phyloP scores from a whole-genome alignment of 2,888 invertebrate genomes.

The Pyrrhosoma nymphula region DNA sequence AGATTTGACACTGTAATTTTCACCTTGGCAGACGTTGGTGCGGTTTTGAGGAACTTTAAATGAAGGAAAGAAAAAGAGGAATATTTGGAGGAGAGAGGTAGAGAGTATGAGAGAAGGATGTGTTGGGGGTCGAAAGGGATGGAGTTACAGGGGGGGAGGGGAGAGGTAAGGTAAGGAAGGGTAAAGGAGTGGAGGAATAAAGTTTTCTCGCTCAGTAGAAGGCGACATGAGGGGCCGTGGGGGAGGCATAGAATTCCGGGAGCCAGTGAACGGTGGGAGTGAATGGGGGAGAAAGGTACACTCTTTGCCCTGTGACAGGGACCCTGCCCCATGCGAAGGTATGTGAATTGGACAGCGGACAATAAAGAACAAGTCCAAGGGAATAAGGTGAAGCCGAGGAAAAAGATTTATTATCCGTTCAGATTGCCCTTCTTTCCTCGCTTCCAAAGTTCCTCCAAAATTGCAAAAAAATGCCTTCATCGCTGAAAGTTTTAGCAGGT shows the following conservation, averaged over 20 bases:
- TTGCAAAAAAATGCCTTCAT: neutral
- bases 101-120: too few species aligned
- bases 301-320: neutral
- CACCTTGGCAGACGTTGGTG: neutral
- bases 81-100: too few species aligned
- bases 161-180: neutral
- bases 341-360: neutral
- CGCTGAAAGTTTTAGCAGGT: too few species aligned
- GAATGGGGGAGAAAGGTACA: neutral
- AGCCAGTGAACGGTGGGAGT: neutral
- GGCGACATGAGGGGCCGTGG: neutral
- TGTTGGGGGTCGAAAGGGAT: too few species aligned
- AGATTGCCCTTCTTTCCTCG: neutral
- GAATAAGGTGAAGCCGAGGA: neutral
- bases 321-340: neutral
- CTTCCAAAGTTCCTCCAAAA: neutral
- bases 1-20: constrained; percentile 19
- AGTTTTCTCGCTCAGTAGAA: neutral
- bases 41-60: neutral
- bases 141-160: neutral
- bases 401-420: neutral
- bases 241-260: neutral
- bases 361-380: neutral
- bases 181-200: neutral
- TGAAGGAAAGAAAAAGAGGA: too few species aligned